phyloP scores from a whole-genome alignment of 2,797 vertebrate species.

The Smutsia gigantea region DNA sequence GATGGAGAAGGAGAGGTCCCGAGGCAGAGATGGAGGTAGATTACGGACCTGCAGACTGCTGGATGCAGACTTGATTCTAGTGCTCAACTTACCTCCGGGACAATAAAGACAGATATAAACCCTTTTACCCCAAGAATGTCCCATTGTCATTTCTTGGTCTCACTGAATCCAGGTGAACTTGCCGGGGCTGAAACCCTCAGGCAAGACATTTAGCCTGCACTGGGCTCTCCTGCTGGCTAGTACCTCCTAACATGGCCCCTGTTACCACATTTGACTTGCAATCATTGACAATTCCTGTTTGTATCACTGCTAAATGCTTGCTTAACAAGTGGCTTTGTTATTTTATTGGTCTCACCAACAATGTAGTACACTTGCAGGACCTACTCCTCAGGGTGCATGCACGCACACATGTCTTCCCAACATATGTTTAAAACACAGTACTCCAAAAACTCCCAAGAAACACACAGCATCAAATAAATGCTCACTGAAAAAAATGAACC shows the following conservation, averaged over 20 bases:
- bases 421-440: background rate
- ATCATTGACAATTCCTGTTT: background rate
- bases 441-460: background rate
- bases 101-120: too few relatives aligned
- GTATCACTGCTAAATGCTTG: constrained; percentile 3
- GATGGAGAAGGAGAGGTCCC: too few relatives aligned
- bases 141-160: too few relatives aligned
- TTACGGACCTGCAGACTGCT: too few relatives aligned
- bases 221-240: background rate
- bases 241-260: background rate
- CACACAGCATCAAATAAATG: background rate
- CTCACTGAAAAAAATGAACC: constrained; percentile 8
- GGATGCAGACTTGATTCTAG: too few relatives aligned
- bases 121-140: too few relatives aligned
- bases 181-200: too few relatives aligned
- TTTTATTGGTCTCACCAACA: background rate
- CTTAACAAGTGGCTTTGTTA: background rate
- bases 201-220: background rate
- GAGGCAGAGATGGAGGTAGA: too few relatives aligned
- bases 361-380: background rate
- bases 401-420: background rate
- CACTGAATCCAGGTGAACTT: too few relatives aligned
- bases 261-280: background rate
- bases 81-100: too few relatives aligned
- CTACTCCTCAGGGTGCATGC: background rate